Base-by-base conservation (phyloP, 2,113 vertebrate genomes). In the Poicephalus meyeri region DNA sequence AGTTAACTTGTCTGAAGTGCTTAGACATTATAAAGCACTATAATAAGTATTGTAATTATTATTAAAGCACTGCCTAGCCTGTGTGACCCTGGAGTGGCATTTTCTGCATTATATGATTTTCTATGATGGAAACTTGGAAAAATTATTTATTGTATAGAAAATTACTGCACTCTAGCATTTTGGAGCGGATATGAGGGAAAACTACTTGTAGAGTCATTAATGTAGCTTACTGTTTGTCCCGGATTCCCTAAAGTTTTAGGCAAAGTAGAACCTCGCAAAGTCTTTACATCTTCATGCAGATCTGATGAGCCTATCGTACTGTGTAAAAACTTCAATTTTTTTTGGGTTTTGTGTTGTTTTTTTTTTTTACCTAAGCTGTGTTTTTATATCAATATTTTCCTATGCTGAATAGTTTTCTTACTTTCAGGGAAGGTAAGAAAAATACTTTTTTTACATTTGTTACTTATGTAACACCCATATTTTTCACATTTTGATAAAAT, bases 401-500 rank as follows among this genome's bases (percentile, higher is more conserved):
- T 99, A 99, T 98, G 98, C 98, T 98, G 98, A 99, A 99, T 97
- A 98, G 86, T 99, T 98, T 98, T 99, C 99, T 99, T 99, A 98
- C 99, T 99, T 99, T 99, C 99, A 98, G 99, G 98, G 98, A 99
- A 99, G 98, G 99, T 99, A 99, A 99, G 99, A 99, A 98, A 99
- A 98, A 98, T 98, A 98, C 85, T 98, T 98, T 98, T 99, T 99
- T 99, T 99, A 99, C 98, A 99, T 99, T 99, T 99, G 99, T 99
- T 99, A 99, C 99, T 98, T 99, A 99, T 98, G 99, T 99, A 99
- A 99, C 99, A 96, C 98, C 98, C 99, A 98, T 99, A 99, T 99
- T 99, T 99, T 99, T 98, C 98, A 99, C 99, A 98, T 99, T 98
- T 99, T 99, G 99, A 99, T 99, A 99, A 99, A 99, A 99, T 98